Evolutionary conservation across 37 sponge, comb jelly and placozoan genomes (phyloP).

Genomic region (Hexactinellida sp.): DNA sequence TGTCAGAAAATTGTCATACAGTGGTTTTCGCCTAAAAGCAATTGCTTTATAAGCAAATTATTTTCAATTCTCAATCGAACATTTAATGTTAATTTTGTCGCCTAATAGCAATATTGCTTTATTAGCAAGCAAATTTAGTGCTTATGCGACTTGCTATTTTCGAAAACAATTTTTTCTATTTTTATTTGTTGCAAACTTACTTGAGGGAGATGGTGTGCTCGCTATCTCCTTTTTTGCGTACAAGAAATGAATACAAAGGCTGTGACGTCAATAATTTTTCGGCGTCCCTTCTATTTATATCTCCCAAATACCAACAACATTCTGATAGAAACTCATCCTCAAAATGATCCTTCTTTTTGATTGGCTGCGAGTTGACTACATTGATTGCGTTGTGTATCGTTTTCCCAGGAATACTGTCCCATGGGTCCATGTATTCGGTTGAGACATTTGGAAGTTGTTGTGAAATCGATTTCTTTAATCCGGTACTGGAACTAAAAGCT

Average conservation of each 20-base stretch:
- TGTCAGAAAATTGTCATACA: too few relatives aligned
- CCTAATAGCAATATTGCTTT: too few relatives aligned
- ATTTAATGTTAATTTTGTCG: too few relatives aligned
- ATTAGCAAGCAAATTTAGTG: too few relatives aligned
- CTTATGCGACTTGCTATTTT: too few relatives aligned
- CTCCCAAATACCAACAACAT: neutral
- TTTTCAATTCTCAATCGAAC: too few relatives aligned
- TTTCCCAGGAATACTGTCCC: constrained; percentile 13
- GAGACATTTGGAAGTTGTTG: neutral
- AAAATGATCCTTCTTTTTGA: neutral
- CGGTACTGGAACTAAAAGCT: neutral
- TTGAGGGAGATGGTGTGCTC: neutral
- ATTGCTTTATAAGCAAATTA: too few relatives aligned
- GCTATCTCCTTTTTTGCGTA: neutral
- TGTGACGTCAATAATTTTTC: neutral
- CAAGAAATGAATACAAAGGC: neutral
- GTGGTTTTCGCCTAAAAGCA: too few relatives aligned
- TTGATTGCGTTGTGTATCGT: neutral
- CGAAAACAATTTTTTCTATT: too few relatives aligned
- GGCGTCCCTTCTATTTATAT: neutral
- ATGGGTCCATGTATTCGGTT: neutral
- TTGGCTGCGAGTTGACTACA: constrained; percentile 4
- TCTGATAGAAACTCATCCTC: constrained; percentile 2
- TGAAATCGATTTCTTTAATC: neutral
- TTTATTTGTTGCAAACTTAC: too few relatives aligned